phyloP scores from a whole-genome alignment of 2,113 vertebrate species.

The Peromyscus californicus region DNA sequence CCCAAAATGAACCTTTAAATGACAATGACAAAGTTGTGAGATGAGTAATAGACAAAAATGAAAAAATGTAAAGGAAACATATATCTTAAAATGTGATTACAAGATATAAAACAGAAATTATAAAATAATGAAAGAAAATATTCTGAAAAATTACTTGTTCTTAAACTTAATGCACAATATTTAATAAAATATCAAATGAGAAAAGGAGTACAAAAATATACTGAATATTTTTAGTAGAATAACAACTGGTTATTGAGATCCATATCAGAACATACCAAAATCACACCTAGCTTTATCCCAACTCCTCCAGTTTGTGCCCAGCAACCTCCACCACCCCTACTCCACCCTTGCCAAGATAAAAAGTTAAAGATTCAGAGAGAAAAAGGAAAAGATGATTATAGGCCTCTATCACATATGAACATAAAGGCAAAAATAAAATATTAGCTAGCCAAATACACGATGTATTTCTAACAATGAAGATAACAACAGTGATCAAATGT shows the following conservation, averaged over 20 bases:
- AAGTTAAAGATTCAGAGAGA: not conserved
- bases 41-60: not conserved
- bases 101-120: not conserved
- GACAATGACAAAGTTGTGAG: not conserved
- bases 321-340: not conserved
- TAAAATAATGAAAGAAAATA: slow-evolving; percentile 42
- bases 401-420: not conserved
- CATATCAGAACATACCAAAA: not conserved
- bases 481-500: not conserved
- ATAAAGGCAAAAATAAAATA: not conserved
- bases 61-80: not conserved
- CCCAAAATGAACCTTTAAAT: not conserved
- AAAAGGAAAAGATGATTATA: not conserved
- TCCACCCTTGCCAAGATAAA: not conserved
- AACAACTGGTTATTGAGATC: not conserved
- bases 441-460: slow-evolving; percentile 41
- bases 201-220: not conserved
- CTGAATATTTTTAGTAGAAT: slow-evolving; percentile 3
- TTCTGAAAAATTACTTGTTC: slow-evolving; percentile 14
- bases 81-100: not conserved
- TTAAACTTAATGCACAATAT: slow-evolving; percentile 28
- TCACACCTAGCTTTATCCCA: too few species aligned
- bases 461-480: slow-evolving; percentile 8
- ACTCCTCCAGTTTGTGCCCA: not conserved
- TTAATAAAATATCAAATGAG: not conserved